Conservation (phyloP, 2,797 vertebrate species). For the Malurus leucopterus region DNA sequence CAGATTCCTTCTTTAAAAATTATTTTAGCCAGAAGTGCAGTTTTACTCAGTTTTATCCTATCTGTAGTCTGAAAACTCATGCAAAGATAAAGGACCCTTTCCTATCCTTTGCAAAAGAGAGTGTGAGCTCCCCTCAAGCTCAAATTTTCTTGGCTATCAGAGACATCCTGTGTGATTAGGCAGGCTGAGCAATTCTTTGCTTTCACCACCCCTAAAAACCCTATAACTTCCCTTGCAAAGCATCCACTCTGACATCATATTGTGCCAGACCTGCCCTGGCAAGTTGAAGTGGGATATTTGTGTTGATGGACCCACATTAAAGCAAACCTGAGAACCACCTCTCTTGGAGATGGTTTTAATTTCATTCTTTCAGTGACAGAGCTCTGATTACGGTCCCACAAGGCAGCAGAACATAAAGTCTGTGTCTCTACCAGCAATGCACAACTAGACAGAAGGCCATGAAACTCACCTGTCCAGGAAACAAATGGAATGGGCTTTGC, state of each 20-base stretch:
- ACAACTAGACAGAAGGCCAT: neutral
- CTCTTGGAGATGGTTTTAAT: neutral
- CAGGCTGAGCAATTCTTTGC: neutral
- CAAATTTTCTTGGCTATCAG: neutral
- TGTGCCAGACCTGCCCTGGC: neutral
- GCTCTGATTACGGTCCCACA: neutral
- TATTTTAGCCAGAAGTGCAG: neutral
- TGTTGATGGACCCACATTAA: neutral
- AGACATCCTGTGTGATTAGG: neutral
- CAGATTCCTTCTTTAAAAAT: neutral
- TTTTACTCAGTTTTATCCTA: neutral
- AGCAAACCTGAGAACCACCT: neutral
- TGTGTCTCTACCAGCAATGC: neutral
- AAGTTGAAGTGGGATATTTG: neutral
- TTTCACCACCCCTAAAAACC: neutral
- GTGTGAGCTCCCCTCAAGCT: neutral
- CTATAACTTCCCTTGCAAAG: neutral
- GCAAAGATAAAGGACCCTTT: neutral
- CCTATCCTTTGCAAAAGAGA: neutral
- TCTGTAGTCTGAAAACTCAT: neutral
- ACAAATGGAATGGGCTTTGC: neutral
- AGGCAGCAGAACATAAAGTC: neutral
- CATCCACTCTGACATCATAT: neutral
- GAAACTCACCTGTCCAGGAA: neutral
- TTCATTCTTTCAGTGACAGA: slow-evolving; percentile 17